A percentile compares a stretch with the other conserved stretches of the same genome.
Conservation (phyloP, 92 coral and sea anemone genomes). For the Epizoanthus fatuus region DNA sequence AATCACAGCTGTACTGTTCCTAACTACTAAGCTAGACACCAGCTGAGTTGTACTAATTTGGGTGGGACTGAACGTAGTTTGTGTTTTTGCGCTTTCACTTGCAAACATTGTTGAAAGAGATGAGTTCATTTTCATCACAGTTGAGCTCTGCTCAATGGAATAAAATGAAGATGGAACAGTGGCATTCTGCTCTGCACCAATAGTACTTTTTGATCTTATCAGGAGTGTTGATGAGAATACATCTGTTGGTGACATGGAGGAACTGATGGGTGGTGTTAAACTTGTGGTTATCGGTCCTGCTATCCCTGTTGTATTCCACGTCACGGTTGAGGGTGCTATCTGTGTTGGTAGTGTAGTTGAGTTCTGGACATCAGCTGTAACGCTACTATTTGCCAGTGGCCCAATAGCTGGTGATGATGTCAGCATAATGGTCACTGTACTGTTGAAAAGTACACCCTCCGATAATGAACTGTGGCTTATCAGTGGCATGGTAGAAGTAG, state of each 20-base stretch:
- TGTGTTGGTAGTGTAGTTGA: not conserved
- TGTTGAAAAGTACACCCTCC: not conserved
- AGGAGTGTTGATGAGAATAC: not conserved
- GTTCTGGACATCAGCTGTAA: not conserved
- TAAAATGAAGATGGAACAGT: not conserved
- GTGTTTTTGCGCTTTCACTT: not conserved
- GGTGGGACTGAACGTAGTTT: not conserved
- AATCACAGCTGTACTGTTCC: not conserved
- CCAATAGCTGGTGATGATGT: not conserved
- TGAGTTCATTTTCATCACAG: not conserved
- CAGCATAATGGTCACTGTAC: not conserved
- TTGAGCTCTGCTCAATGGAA: not conserved
- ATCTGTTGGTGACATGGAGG: no score
- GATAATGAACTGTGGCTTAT: not conserved
- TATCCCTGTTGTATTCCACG: not conserved
- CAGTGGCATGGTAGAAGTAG: not conserved
- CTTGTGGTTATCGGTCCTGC: not conserved
- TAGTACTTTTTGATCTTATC: not conserved
- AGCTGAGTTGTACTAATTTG: not conserved
- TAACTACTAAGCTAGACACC: not conserved
- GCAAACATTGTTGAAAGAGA: not conserved
- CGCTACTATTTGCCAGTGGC: not conserved
- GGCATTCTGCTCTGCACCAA: not conserved
- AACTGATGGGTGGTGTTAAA: not conserved
- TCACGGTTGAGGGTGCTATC: not conserved